phyloP scores from a whole-genome alignment of 2,888 invertebrate genomes.

The Yponomeuta cagnagella region DNA sequence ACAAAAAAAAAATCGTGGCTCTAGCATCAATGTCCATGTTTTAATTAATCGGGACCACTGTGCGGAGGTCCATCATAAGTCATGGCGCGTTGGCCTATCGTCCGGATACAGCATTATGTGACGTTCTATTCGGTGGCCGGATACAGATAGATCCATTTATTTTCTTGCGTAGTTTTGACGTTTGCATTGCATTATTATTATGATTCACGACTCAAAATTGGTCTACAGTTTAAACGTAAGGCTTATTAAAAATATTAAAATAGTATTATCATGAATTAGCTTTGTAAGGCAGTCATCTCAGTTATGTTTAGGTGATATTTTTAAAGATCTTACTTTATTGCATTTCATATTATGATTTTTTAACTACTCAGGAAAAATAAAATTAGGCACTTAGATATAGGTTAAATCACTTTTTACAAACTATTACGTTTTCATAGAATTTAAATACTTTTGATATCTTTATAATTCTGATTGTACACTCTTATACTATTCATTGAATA shows the following conservation, averaged over 20 bases:
- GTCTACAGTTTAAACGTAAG: neutral
- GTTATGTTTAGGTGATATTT: constrained; percentile 23
- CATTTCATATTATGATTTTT: neutral
- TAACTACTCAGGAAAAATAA: neutral
- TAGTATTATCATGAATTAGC: constrained; percentile 24
- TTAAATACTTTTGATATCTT: neutral
- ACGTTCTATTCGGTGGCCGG: neutral
- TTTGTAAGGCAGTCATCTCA: constrained; percentile 38
- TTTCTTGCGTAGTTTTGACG: neutral
- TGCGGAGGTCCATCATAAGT: too few relatives aligned
- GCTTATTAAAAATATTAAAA: constrained; percentile 5
- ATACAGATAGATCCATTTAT: neutral
- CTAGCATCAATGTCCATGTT: too few relatives aligned
- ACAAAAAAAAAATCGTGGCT: too few relatives aligned
- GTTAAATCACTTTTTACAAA: neutral
- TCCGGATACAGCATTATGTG: neutral
- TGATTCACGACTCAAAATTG: neutral
- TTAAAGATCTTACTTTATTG: neutral
- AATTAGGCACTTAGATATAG: constrained; percentile 2
- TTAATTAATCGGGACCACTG: too few relatives aligned
- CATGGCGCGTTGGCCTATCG: too few relatives aligned
- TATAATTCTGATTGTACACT: constrained; percentile 12
- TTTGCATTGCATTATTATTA: neutral
- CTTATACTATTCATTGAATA: neutral
- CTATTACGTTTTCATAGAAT: neutral